Evolutionary conservation across 92 coral and sea anemone species (phyloP).

Genomic region (Pocillopora meandrina): DNA sequence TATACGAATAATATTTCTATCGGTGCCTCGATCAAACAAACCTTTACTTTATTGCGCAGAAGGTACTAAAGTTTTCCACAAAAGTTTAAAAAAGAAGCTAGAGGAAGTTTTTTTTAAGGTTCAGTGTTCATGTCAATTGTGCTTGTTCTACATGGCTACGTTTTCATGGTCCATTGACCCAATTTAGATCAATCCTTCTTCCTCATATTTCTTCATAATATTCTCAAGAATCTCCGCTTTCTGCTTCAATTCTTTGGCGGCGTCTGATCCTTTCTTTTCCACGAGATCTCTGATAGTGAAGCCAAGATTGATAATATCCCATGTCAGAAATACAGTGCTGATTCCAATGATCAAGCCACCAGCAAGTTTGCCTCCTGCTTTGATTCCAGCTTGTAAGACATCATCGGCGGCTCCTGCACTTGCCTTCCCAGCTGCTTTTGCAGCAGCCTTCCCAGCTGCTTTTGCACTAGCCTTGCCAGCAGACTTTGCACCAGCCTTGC

Average conservation of each 20-base stretch:
- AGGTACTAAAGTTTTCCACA: too few species aligned
- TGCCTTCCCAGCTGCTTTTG: not conserved
- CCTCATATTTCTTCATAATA: too few species aligned
- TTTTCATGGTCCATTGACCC: too few species aligned
- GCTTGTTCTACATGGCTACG: too few species aligned
- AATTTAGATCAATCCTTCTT: too few species aligned
- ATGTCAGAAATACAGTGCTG: not conserved
- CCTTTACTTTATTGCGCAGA: too few species aligned
- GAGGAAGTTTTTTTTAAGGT: too few species aligned
- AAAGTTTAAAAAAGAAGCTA: too few species aligned
- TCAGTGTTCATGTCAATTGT: too few species aligned
- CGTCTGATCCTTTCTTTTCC: not conserved
- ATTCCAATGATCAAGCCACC: not conserved
- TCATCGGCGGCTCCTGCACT: not conserved
- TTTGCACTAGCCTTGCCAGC: not conserved
- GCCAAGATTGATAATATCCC: not conserved
- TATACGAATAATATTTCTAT: too few species aligned
- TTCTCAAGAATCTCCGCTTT: constrained; percentile 11
- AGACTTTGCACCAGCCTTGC: not conserved
- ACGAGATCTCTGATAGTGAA: not conserved
- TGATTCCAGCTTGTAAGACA: not conserved
- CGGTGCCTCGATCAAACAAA: too few species aligned
- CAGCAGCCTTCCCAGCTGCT: not conserved
- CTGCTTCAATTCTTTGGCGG: not conserved
- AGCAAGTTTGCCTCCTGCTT: not conserved